phyloP scores from a whole-genome alignment of 2,888 invertebrate species.

The Drosophila monieri region DNA sequence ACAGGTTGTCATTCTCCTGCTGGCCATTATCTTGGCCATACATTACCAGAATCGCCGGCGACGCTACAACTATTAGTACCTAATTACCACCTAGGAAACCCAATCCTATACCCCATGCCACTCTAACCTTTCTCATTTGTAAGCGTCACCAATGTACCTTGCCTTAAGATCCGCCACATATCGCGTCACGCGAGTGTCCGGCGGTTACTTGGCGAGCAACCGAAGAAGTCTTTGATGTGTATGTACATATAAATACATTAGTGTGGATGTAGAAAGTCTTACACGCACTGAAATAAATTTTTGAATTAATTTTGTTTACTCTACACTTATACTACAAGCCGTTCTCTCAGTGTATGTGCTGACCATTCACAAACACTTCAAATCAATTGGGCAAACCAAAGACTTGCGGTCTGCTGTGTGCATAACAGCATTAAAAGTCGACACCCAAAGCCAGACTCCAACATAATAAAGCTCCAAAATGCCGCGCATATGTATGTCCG shows the following conservation, averaged over 20 bases:
- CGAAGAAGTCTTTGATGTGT: conserved; percentile 47
- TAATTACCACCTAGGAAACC: conserved; percentile 17
- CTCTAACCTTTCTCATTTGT: conserved; percentile 25
- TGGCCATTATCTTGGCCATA: conserved; percentile 74
- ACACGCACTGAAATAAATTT: neutral
- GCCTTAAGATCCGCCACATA: conserved; percentile 25
- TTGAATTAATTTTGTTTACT: neutral
- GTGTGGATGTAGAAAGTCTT: conserved; percentile 1
- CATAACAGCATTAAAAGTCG: neutral
- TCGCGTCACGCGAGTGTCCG: conserved; percentile 21
- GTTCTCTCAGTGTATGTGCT: conserved; percentile 1
- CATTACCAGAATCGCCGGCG: conserved; percentile 78
- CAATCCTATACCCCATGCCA: conserved; percentile 20
- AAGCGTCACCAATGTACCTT: conserved; percentile 69
- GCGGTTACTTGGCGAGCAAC: conserved; percentile 67
- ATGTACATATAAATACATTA: conserved; percentile 2
- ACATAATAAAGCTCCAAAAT: conserved; percentile 39
- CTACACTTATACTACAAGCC: neutral
- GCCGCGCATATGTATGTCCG: conserved; percentile 30
- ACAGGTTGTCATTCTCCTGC: conserved; percentile 65
- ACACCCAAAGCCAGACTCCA: conserved; percentile 23
- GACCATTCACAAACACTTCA: conserved; percentile 47
- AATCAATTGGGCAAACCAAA: conserved; percentile 61
- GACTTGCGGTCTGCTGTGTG: conserved; percentile 8
- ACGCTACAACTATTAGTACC: conserved; percentile 72